Evolutionary conservation across 2,888 invertebrate species (phyloP).

Genomic region (Coelinius sp.): DNA sequence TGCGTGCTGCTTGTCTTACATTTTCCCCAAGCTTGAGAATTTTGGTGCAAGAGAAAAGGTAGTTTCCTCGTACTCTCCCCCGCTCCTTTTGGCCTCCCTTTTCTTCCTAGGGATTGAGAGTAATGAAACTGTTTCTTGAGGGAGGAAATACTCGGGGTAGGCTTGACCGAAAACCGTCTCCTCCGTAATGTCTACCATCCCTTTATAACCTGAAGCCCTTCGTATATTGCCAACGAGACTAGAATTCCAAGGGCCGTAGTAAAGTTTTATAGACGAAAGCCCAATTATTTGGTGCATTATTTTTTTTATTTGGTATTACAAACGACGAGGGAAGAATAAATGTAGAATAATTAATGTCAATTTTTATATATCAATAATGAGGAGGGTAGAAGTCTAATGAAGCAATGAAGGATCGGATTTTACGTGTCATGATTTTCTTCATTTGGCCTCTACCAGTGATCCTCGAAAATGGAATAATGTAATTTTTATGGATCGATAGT

Average conservation of each 20-base stretch:
- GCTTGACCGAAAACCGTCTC: constrained; percentile 52
- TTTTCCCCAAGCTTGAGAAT: constrained; percentile 52
- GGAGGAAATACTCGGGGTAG: constrained; percentile 39
- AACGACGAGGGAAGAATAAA: neutral
- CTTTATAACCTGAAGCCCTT: constrained; percentile 46
- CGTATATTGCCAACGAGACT: constrained; percentile 64
- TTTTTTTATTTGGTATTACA: constrained; percentile 14
- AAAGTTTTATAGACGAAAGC: constrained; percentile 47
- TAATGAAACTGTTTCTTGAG: constrained; percentile 68
- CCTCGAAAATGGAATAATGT: constrained; percentile 55
- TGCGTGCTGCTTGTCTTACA: constrained; percentile 53
- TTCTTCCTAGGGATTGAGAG: constrained; percentile 60
- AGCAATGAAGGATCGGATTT: neutral
- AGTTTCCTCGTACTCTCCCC: constrained; percentile 14
- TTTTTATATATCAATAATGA: neutral
- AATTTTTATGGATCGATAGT: constrained; percentile 50
- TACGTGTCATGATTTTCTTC: neutral
- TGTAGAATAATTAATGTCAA: neutral
- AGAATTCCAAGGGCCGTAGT: constrained; percentile 56
- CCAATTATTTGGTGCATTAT: constrained; percentile 38
- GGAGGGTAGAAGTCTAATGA: neutral
- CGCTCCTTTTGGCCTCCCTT: neutral
- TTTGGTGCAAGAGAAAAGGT: constrained; percentile 41
- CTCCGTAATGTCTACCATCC: constrained; percentile 21
- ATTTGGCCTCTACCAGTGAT: constrained; percentile 11